These are phyloP conservation scores for Heliconius ethilla DNA, from an alignment of 2,888 invertebrate genomes.

Conservation along the genomic window DNA sequence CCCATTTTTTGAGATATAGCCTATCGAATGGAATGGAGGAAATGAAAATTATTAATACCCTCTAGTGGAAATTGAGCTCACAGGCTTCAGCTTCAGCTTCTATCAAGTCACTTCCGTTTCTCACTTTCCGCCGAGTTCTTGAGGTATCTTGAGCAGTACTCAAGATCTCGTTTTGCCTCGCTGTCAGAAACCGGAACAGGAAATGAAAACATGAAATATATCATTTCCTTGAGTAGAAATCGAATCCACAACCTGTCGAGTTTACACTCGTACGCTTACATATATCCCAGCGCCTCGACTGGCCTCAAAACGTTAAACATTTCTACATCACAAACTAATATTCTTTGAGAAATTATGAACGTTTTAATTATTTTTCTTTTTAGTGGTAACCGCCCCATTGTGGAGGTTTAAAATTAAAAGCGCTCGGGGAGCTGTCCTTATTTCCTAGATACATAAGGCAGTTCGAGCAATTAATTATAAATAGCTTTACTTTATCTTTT, in stretches of 20 bases:
- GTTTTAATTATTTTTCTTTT: conserved; percentile 60
- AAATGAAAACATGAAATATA: no score
- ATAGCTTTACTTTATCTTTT: conserved; percentile 11
- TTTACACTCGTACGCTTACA: no score
- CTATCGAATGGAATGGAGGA: background rate
- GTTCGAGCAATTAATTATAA: conserved; percentile 32
- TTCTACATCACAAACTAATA: conserved; percentile 36
- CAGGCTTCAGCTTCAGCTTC: background rate
- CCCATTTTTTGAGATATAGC: no score
- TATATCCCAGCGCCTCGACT: background rate
- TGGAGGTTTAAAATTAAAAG: conserved; percentile 76
- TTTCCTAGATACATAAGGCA: conserved; percentile 49
- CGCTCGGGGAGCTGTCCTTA: conserved; percentile 65
- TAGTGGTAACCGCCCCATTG: conserved; percentile 58
- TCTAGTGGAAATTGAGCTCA: background rate
- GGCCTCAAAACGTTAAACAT: background rate
- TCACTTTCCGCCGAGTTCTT: no score
- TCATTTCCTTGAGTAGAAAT: no score
- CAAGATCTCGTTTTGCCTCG: no score
- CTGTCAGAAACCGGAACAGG: no score
- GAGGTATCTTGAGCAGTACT: no score
- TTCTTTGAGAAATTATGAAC: conserved; percentile 45
- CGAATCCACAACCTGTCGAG: no score
- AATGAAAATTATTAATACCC: background rate
- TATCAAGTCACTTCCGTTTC: no score